Evolutionary conservation across 1,140 invertebrate species (phyloP), one percentile per base, ranked within the genome.

Genomic region (Neomicropteryx cornuta): DNA sequence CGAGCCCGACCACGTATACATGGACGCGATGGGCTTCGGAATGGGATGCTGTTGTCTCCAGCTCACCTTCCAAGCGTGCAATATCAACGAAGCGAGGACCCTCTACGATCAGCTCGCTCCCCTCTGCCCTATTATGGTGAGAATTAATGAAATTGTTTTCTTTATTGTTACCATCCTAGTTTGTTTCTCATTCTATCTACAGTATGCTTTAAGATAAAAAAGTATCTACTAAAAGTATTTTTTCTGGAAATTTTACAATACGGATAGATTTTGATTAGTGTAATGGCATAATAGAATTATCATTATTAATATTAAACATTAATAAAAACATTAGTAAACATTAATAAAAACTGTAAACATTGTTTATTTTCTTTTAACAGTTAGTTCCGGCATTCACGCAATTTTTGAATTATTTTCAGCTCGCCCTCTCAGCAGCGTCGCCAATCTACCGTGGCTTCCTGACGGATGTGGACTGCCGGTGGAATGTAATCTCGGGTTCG

Each of bases 21-120:
- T 99, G 82, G 96, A 99, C 63, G 88, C 92, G 1, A 99, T 99
- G 94, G 95, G 92, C 21, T 99, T 99, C 65, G 97, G 97, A 27
- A 99, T 99, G 97, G 96, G 96, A 21, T 95, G 89, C 56, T 97
- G 88, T 53, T 99, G 96, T 60, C 71, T 99, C 6, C 97, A 99
- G 62, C 69, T 95, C 17, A 94, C 90, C 20, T 96, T 94, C 63
- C 87, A 96, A 70, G 94, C 97, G 0, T 97, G 92, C 60, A 97
- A 97, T 57, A 94, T 99, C 27, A 73, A 75, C 29, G 97, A 99
- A 73, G 97, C 95, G 4, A 72, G 91, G 43, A 86, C 83, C 17
- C 71, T 99, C 0, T 99, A 99, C 56, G 97, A 99, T 65, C 96
- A 99, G 58, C 72, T 99, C 5, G 84, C 94, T 4, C 92, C 95